Evolutionary conservation across 2,888 invertebrate species (phyloP), one percentile per base, ranked within the genome.

Genomic region (Drosophila buzzatii): DNA sequence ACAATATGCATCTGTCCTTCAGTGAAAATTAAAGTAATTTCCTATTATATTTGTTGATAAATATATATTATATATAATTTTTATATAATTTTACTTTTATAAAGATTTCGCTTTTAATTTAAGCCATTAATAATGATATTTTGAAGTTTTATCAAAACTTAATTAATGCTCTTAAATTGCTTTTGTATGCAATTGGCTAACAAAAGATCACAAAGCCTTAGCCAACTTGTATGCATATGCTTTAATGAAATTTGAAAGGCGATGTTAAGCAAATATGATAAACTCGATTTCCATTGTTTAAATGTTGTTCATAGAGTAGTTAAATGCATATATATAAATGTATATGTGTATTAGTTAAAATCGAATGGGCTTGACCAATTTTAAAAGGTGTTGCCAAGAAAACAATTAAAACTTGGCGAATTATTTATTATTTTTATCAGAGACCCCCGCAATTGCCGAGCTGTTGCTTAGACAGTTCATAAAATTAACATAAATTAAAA

Each of bases 271-370:
- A 53, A 64, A 57, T 9, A 33, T 60, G 35, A 63, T 52, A 57
- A 49, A 35, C 35, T 31, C n/a, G 41, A 57, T 65, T 59, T 59
- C 47, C 63, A 74, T 79, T 66, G 52, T 57, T 8, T 6, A 41
- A 35, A 47, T 47, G 37, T 8, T 57, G 52, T 47, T 18, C 45
- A 51, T 9, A 47, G 27, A 39, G 7, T 14, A 14, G 14, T 14
- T 14, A 7, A 23, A 45, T 45, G 20, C 20, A 20, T 8, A 14
- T 39, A 18, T 37, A 53, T 9, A 23, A 4, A 12, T 20, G 35
- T 52, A 2, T 51, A 23, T 37, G 16, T 53, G 6, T 37, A 39
- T 20, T 18, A 60, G 44, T 52, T 58, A 35, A 63, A 41, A 45
- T 37, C 31, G 5, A 41, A 39, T 51, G 31, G 20, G n/a, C 41